Conservation (phyloP, 2,888 invertebrate species). For the Arctia plantaginis region DNA sequence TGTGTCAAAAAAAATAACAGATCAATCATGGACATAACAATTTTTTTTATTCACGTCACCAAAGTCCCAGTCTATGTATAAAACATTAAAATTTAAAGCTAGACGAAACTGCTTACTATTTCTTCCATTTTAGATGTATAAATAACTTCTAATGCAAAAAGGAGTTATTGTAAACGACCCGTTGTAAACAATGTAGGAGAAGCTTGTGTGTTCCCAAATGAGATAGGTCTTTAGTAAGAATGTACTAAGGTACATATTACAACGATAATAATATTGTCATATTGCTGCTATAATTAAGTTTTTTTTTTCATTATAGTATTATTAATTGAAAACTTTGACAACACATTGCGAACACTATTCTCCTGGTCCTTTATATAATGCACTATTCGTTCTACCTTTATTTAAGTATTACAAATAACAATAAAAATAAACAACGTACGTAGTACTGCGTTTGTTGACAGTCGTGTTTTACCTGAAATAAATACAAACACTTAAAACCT, state of each 20-base stretch:
- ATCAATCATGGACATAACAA: too few species aligned
- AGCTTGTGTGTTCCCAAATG: background rate
- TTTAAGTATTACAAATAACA: background rate
- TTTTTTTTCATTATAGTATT: background rate
- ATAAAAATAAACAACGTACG: background rate
- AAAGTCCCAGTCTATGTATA: background rate
- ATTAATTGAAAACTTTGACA: too few species aligned
- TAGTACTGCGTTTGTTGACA: conserved; percentile 6
- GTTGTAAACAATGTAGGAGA: background rate
- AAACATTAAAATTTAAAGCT: background rate
- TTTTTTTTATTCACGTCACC: too few species aligned
- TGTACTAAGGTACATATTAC: background rate
- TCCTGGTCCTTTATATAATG: too few species aligned
- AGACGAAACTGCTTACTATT: too few species aligned
- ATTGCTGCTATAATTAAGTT: background rate
- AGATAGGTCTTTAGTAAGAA: background rate
- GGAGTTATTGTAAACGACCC: too few species aligned
- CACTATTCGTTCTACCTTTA: too few species aligned
- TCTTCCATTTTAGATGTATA: too few species aligned
- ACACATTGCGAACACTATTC: too few species aligned
- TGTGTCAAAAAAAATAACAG: background rate
- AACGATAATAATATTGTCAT: background rate
- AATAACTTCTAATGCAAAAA: too few species aligned
- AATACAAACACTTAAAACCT: background rate
- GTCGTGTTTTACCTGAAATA: conserved; percentile 5